Evolutionary conservation across 2,888 invertebrate genomes (phyloP).

Genomic region (Noctua janthe): DNA sequence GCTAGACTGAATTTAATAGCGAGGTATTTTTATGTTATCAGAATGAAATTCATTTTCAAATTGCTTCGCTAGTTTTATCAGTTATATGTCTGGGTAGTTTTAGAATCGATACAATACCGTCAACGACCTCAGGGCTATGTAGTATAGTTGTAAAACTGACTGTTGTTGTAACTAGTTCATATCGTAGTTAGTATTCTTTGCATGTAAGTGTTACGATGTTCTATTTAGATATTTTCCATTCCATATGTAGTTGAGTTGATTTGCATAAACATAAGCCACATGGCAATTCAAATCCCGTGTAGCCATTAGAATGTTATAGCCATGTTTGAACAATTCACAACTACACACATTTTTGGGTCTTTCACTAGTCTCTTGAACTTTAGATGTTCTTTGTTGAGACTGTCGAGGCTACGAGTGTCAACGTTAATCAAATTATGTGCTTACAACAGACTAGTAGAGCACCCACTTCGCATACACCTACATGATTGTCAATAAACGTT

Average conservation of each 20-base stretch:
- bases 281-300: constrained; percentile 1
- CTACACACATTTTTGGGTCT: constrained; percentile 9
- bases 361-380: constrained; percentile 38
- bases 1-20: constrained; percentile 55
- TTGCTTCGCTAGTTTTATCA: constrained; percentile 35
- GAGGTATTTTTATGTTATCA: constrained; percentile 50
- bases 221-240: constrained; percentile 48
- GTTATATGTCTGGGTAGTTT: constrained; percentile 36
- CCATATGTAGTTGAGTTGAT: constrained; percentile 25
- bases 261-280: constrained; percentile 28
- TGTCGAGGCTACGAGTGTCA: constrained; percentile 35
- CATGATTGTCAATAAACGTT: constrained; percentile 60
- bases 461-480: constrained; percentile 57
- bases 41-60: constrained; percentile 50
- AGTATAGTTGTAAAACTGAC: constrained; percentile 1
- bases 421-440: constrained; percentile 56
- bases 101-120: constrained; percentile 40
- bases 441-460: constrained; percentile 46
- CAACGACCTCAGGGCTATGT: constrained; percentile 34
- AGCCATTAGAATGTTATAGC: constrained; percentile 8
- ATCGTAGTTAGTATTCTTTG: constrained; percentile 47
- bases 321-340: constrained; percentile 21
- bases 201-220: constrained; percentile 54
- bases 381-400: constrained; percentile 25
- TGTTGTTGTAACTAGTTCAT: constrained; percentile 9